Base-by-base conservation (phyloP, 2,797 vertebrate species). In the Morelia viridis region DNA sequence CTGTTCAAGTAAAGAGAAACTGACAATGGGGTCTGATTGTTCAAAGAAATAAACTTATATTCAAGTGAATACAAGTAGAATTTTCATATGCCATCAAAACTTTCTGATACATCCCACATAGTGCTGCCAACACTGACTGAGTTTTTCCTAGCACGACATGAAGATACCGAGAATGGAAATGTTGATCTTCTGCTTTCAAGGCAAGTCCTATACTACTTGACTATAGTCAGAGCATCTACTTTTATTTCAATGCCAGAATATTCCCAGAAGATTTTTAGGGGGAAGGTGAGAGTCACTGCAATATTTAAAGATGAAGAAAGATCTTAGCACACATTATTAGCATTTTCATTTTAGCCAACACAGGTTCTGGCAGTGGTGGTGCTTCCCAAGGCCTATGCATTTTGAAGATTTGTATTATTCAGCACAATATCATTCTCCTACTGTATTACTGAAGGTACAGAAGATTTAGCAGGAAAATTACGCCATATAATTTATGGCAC, bases 401-500 rank as follows among this genome's bases (percentile, higher is more conserved):
- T n/a, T 87, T 22, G 17, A 61, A 80, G 28, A 35, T 12, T 58
- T 88, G 53, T 92, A 80, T 89, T 86, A 17, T 65, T 92, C 61
- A n/a, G n/a, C 35, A 5, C 0, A 62, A 17, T 26, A 28, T 19
- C 80, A 53, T 71, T 91, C 85, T 76, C 87, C 41, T 22, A 62
- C 83, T 7, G 41, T 50, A 85, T 68, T 26, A 10, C 0, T 41
- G 56, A 86, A 56, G 28, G 71, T 9, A 24, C 8, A 24, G 22
- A 91, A 0, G 4, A 83, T 1, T 31, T 76, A 1, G 0, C 0
- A 19, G 85, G 89, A 15, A 88, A 95, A 90, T 85, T n/a, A 35
- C 57, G 68, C 9, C 28, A 88, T 56, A 1, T 94, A 93, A 91
- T 94, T 95, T 93, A 94, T 50, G 53, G 50, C 19, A 5, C 8